A percentile compares a stretch with the other conserved stretches of the same genome.
Evolutionary conservation across 2,888 invertebrate species (phyloP).

Genomic region (Belgica antarctica): DNA sequence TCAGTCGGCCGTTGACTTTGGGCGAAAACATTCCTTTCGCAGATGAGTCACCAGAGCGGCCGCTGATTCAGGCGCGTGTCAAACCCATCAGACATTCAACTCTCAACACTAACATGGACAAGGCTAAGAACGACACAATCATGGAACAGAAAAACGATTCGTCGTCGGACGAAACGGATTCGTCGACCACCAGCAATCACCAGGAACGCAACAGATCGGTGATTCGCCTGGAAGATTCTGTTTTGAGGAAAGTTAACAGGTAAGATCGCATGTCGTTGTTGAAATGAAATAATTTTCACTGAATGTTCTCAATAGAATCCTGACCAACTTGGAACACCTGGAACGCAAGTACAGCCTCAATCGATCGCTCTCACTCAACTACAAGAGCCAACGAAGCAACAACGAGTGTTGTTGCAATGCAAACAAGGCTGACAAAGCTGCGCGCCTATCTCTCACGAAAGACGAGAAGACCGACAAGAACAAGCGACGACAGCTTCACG

Average conservation of each 20-base stretch:
- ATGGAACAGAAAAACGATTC: conserved; percentile 21
- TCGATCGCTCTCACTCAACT: conserved; percentile 46
- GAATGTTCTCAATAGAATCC: conserved; percentile 28
- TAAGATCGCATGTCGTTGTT: not conserved
- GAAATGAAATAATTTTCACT: not conserved
- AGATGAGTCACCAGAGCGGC: conserved; percentile 64
- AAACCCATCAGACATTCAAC: conserved; percentile 44
- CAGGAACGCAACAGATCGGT: conserved; percentile 29
- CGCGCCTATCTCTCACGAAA: conserved; percentile 59
- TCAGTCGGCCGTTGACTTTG: conserved; percentile 52
- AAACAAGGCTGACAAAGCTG: conserved; percentile 48
- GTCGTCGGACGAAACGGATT: conserved; percentile 45
- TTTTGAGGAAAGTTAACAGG: conserved; percentile 41
- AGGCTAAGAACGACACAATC: conserved; percentile 1
- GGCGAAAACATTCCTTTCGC: conserved; percentile 69
- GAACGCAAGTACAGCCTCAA: conserved; percentile 45
- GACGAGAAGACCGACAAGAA: conserved; percentile 78
- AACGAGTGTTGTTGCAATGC: conserved; percentile 46
- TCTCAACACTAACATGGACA: conserved; percentile 3
- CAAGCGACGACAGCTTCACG: conserved; percentile 64
- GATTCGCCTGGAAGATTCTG: conserved; percentile 34
- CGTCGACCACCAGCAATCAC: conserved; percentile 44
- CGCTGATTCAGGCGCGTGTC: conserved; percentile 44
- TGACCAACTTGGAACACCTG: conserved; percentile 45
- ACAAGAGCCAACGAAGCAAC: conserved; percentile 45